Conservation (phyloP, 2,888 invertebrate genomes). For the Nomada flava region DNA sequence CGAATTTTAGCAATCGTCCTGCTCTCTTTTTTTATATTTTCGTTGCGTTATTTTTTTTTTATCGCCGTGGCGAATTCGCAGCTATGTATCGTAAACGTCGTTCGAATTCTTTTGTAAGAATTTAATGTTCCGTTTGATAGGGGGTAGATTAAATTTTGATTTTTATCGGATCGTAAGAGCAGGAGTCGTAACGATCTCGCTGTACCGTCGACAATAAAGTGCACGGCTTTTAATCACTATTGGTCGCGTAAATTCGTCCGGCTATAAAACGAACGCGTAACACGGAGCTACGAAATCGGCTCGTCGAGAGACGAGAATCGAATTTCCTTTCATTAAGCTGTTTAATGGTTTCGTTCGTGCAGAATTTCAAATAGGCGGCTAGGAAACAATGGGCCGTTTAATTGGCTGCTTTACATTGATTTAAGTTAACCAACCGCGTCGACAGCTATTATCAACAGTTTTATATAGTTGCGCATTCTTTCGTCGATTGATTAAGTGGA, state of each 20-base stretch:
- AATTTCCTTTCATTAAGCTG: constrained; percentile 41
- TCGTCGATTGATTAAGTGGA: constrained; percentile 31
- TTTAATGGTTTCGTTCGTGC: constrained; percentile 30
- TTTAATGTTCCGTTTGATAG: no score
- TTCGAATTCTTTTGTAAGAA: no score
- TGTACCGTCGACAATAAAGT: background rate
- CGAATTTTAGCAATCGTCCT: no score
- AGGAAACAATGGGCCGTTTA: constrained; percentile 39
- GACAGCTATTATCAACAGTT: constrained; percentile 28
- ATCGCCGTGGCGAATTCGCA: no score
- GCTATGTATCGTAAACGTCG: no score
- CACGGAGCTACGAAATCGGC: background rate
- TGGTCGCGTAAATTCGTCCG: background rate
- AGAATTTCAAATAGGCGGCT: constrained; percentile 39
- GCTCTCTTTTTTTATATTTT: no score
- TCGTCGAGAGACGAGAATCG: no score
- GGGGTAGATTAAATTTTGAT: background rate
- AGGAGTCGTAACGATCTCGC: background rate
- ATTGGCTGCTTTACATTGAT: constrained; percentile 51
- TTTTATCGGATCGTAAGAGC: background rate
- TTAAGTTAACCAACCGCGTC: constrained; percentile 47
- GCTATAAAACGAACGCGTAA: background rate
- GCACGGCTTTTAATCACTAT: background rate
- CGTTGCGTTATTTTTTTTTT: no score
- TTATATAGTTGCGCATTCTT: constrained; percentile 31